Percentiles rank a stretch among this genome's conserved stretches.
Evolutionary conservation across 1,140 invertebrate species (phyloP).

Genomic region (Ericerus pela): DNA sequence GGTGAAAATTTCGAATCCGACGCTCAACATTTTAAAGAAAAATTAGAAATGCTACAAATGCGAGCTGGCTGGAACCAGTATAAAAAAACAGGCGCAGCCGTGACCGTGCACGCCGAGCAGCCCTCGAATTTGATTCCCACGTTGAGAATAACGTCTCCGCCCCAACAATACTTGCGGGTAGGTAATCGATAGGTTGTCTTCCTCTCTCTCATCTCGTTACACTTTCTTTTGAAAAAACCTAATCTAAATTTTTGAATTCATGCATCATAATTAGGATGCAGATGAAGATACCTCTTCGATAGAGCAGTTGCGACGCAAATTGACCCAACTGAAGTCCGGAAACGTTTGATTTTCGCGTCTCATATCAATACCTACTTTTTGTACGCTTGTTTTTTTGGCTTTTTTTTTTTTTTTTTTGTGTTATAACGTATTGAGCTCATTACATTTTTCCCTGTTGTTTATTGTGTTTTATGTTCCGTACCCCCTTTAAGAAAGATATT

Average conservation of each 20-base stretch:
- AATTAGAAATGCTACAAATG: conserved; percentile 1
- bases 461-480: not conserved
- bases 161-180: not conserved
- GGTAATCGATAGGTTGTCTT: not conserved
- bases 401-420: no score
- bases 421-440: not conserved
- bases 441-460: conserved; percentile 4
- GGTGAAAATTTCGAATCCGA: not conserved
- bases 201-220: not conserved
- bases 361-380: no score
- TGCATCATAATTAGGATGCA: not conserved
- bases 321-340: not conserved
- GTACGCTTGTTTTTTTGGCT: no score
- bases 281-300: not conserved
- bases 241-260: not conserved
- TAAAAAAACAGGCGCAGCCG: not conserved
- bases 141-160: not conserved
- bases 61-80: not conserved
- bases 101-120: not conserved
- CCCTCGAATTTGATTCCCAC: conserved; percentile 1
- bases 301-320: not conserved
- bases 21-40: not conserved
- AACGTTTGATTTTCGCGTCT: not conserved
- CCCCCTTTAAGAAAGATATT: not conserved
- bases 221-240: not conserved